A percentile compares a stretch with the other conserved stretches of the same genome.
Evolutionary conservation across 2,888 invertebrate species (phyloP).

Genomic region (Hypomecis punctinalis): DNA sequence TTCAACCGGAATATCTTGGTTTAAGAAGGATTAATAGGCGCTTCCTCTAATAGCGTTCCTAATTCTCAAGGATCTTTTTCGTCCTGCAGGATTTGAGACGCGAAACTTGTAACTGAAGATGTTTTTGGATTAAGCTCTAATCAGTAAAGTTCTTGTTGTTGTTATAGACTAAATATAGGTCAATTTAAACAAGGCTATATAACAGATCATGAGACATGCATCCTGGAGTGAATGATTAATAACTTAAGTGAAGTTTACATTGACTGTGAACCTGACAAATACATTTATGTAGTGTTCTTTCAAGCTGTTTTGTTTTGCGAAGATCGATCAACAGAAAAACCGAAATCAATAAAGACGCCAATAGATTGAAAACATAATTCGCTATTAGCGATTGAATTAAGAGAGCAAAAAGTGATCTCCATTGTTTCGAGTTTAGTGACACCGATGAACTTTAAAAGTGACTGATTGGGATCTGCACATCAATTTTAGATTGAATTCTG

Average conservation of each 20-base stretch:
- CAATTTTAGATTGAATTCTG: constrained; percentile 2
- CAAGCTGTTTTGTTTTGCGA: neutral
- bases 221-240: no score
- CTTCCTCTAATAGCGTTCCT: neutral
- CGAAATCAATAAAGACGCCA: constrained; percentile 1
- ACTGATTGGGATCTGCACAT: constrained; percentile 8
- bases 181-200: neutral
- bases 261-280: neutral
- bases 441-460: constrained; percentile 10
- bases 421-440: constrained; percentile 17
- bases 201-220: neutral
- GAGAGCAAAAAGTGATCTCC: constrained; percentile 5
- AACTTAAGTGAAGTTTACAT: neutral
- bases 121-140: neutral
- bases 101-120: neutral
- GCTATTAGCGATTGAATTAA: constrained; percentile 1
- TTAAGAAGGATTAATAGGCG: neutral
- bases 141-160: no score
- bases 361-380: constrained; percentile 8
- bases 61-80: neutral
- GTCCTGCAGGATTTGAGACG: neutral
- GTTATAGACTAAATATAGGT: neutral
- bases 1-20: neutral
- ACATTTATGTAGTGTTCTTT: neutral
- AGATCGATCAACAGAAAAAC: neutral